Base-by-base conservation (phyloP, 2,113 vertebrate species). In the Falco punctatus region DNA sequence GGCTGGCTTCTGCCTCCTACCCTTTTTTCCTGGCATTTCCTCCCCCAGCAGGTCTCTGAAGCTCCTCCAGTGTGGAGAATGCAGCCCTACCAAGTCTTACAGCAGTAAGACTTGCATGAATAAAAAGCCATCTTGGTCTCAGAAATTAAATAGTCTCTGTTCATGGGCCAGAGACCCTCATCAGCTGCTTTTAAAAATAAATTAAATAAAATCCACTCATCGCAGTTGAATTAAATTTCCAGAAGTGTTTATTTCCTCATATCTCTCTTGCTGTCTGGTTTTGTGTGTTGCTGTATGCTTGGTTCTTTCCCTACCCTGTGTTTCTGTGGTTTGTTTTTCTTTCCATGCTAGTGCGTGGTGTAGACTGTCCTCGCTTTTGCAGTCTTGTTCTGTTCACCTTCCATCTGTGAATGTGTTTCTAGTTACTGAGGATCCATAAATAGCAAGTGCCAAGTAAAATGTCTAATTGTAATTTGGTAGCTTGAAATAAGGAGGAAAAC, bases 401-500 rank as follows among this genome's bases (percentile, higher is more conserved):
- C 32, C 5, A 3, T 66, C 62, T 2, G 3, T 61, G 48, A 86
- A 30, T 58, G 15, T 81, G 52, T 78, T 38, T 92, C 44, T 42
- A 58, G 42, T 52, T 84, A 44, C 52, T 55, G 57, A 86, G 38
- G 58, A 30, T 49, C 48, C 54, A 38, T 35, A 82, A 79, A 48
- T 54, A 75, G 33, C 32, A 81, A 85, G 33, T 5, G 10, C 15
- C 48, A 67, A 72, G 12, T 46, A 55, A 77, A 77, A 42, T 79
- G 22, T 67, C 32, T 66, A 66, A 61, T 66, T 82, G 26, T 71
- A 66, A 42, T 80, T 80, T 78, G 20, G 42, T 80, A 62, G 54
- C 59, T 88, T 85, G 52, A 81, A 97, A 79, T 70, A 88, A 86
- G 71, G 69, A 84, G 26, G 27, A 84, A 74, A 91, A 71, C 14